Conservation (phyloP, 64 coral and sea anemone genomes). For the Pocillopora damicornis region DNA sequence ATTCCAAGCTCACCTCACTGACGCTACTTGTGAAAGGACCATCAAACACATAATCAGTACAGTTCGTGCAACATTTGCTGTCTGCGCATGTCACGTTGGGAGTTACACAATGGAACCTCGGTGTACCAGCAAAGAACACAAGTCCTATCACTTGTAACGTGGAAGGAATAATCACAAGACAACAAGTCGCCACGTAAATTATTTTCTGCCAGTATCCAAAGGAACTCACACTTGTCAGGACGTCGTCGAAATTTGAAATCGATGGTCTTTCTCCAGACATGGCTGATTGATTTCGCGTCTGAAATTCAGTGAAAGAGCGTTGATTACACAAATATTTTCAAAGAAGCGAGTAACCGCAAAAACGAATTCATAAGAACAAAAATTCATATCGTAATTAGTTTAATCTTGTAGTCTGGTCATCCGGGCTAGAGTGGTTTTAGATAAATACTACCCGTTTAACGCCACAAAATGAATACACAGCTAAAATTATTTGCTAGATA, state of each 20-base stretch:
- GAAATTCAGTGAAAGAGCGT: too few relatives aligned
- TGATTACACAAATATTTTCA: too few relatives aligned
- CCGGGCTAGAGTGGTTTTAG: too few relatives aligned
- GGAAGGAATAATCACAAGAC: constrained; percentile 42
- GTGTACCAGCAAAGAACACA: constrained; percentile 54
- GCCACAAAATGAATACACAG: too few relatives aligned
- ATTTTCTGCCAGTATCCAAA: constrained; percentile 59
- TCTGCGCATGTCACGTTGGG: constrained; percentile 2
- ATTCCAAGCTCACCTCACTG: constrained; percentile 40
- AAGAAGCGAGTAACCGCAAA: too few relatives aligned
- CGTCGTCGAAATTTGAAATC: constrained; percentile 47
- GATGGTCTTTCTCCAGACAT: too few relatives aligned
- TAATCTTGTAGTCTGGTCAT: too few relatives aligned
- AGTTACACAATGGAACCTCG: constrained; percentile 58
- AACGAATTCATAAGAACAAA: too few relatives aligned
- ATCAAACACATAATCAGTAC: constrained; percentile 63
- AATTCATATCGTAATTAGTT: too few relatives aligned
- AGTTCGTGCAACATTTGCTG: constrained; percentile 57
- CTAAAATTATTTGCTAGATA: too few relatives aligned
- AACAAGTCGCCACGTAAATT: constrained; percentile 42
- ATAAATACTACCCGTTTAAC: too few relatives aligned
- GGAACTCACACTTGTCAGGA: constrained; percentile 31
- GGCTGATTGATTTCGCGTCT: too few relatives aligned
- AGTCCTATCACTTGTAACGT: constrained; percentile 4
- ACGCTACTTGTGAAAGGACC: constrained; percentile 71